phyloP scores from a whole-genome alignment of 2,113 vertebrate species.

The Istiophorus platypterus region DNA sequence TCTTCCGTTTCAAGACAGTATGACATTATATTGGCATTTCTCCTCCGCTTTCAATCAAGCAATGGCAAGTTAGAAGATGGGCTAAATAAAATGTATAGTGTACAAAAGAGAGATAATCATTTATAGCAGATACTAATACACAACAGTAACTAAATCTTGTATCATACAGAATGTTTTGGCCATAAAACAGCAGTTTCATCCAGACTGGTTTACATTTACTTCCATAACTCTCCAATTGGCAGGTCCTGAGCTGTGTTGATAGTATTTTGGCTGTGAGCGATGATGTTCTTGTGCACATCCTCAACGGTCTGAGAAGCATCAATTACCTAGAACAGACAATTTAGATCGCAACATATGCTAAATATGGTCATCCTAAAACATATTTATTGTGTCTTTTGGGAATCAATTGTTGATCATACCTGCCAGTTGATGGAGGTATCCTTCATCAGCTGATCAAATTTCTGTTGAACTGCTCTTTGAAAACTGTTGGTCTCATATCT shows the following conservation, averaged over 20 bases:
- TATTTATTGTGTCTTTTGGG: background rate
- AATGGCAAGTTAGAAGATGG: background rate
- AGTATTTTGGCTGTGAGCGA: conserved; percentile 71
- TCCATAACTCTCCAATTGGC: conserved; percentile 90
- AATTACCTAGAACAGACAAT: conserved; percentile 81
- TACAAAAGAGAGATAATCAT: background rate
- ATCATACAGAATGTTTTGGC: background rate
- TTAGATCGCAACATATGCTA: background rate
- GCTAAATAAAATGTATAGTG: background rate
- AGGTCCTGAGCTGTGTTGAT: conserved; percentile 76
- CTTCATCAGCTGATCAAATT: conserved; percentile 88
- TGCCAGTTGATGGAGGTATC: conserved; percentile 92
- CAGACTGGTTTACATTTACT: conserved; percentile 47
- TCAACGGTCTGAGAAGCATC: conserved; percentile 90
- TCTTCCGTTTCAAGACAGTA: background rate
- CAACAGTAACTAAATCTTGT: background rate
- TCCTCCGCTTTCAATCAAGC: background rate
- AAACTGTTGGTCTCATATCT: conserved; percentile 89
- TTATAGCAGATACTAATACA: no score
- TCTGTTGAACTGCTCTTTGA: conserved; percentile 86
- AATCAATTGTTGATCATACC: conserved; percentile 77
- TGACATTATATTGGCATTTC: background rate
- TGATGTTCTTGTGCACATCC: conserved; percentile 88
- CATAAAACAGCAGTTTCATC: background rate
- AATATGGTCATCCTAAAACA: background rate